These are phyloP conservation scores for Ammodytes marinus DNA, from an alignment of 2,113 vertebrate species.

Conservation along the genomic window DNA sequence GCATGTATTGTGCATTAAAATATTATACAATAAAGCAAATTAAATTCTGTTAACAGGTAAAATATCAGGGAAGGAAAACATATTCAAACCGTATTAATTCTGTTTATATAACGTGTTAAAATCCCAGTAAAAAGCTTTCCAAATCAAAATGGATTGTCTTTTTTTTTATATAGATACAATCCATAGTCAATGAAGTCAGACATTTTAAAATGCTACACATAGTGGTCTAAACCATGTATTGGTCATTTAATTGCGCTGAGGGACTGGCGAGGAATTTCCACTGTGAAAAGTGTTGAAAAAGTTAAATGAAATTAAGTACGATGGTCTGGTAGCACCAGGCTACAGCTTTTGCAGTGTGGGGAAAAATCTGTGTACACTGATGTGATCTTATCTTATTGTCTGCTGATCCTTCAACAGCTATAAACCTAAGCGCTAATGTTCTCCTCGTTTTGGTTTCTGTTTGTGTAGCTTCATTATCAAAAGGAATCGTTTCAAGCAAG, in stretches of 20 bases:
- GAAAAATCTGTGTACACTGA: not conserved
- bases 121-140: not conserved
- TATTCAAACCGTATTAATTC: not conserved
- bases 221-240: not conserved
- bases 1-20: too few species aligned
- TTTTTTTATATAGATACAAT: not conserved
- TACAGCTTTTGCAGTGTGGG: not conserved
- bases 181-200: not conserved
- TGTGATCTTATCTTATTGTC: not conserved
- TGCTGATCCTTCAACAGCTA: not conserved
- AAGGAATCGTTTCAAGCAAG: constrained; percentile 43
- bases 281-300: too few species aligned
- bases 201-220: not conserved
- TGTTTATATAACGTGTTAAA: not conserved
- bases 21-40: too few species aligned
- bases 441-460: constrained; percentile 6
- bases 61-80: not conserved
- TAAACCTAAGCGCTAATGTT: not conserved
- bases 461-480: constrained; percentile 20
- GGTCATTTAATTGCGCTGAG: not conserved
- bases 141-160: not conserved
- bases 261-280: not conserved
- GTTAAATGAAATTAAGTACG: too few species aligned
- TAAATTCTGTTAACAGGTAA: too few species aligned
- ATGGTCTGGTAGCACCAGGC: too few species aligned